Evolutionary conservation across 2,113 vertebrate species (phyloP).

Genomic region (Proterorhinus semilunaris): DNA sequence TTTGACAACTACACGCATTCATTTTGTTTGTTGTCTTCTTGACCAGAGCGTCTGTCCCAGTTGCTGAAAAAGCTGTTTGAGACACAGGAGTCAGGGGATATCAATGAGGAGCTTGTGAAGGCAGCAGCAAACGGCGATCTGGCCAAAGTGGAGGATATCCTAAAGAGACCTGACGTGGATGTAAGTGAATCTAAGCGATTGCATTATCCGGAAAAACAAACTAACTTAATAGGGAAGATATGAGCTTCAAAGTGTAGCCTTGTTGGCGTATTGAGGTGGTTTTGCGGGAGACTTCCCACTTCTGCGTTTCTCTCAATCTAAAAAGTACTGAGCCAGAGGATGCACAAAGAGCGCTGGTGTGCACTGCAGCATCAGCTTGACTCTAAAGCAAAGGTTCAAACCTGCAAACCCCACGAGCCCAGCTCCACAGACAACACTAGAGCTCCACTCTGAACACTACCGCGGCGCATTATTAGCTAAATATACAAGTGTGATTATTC

Average conservation of each 20-base stretch:
- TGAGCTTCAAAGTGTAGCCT: constrained; percentile 8
- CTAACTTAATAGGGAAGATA: constrained; percentile 1
- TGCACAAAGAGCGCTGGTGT: constrained; percentile 50
- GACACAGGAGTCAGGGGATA: constrained; percentile 98
- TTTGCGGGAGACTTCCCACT: constrained; percentile 51
- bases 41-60: constrained; percentile 92
- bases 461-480: too few species aligned
- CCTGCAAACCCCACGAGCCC: constrained; percentile 32
- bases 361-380: constrained; percentile 55
- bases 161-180: constrained; percentile 96
- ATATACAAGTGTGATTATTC: too few species aligned
- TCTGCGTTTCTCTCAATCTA: constrained; percentile 49
- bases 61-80: constrained; percentile 98
- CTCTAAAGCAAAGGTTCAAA: constrained; percentile 33
- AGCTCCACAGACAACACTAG: constrained; percentile 7
- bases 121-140: constrained; percentile 97
- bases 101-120: constrained; percentile 98
- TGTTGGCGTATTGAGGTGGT: constrained; percentile 32
- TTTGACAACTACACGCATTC: constrained; percentile 15
- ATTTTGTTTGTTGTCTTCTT: constrained; percentile 21
- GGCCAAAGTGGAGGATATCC: constrained; percentile 97
- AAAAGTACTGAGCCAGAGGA: constrained; percentile 63
- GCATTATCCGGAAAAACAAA: constrained; percentile 5
- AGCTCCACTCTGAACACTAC: too few species aligned
- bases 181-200: constrained; percentile 70